Percentiles rank a stretch among this genome's conserved stretches.
Evolutionary conservation across 2,113 vertebrate genomes (phyloP).

Genomic region (Girardinichthys multiradiatus): DNA sequence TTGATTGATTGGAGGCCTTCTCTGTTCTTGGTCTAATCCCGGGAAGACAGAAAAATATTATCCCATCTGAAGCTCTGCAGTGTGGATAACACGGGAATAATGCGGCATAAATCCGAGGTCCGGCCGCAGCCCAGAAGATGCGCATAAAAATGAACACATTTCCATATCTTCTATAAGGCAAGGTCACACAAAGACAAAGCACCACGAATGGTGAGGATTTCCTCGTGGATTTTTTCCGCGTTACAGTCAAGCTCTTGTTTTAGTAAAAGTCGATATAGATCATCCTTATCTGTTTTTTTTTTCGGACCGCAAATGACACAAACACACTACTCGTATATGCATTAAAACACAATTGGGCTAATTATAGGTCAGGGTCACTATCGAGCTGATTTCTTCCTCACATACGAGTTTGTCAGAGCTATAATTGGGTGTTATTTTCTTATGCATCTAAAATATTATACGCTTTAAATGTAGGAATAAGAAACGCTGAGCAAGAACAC

Average conservation of each 20-base stretch:
- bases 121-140: constrained; percentile 1
- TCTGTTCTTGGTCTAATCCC: background rate
- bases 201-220: constrained; percentile 21
- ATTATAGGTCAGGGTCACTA: background rate
- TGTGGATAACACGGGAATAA: background rate
- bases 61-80: background rate
- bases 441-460: background rate
- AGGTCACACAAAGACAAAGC: constrained; percentile 63
- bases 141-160: constrained; percentile 32
- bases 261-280: constrained; percentile 62
- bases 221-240: constrained; percentile 38
- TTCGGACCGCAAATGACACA: constrained; percentile 29
- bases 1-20: constrained; percentile 31
- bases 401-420: too few species aligned
- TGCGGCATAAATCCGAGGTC: background rate
- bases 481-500: background rate
- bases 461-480: background rate
- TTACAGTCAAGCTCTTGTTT: constrained; percentile 32
- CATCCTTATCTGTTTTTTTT: constrained; percentile 41
- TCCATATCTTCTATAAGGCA: constrained; percentile 47
- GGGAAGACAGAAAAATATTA: background rate
- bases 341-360: background rate
- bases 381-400: too few species aligned
- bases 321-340: background rate
- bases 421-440: background rate